A percentile compares a stretch with the other conserved stretches of the same genome.
Conservation (phyloP, 2,113 vertebrate genomes). For the Pristiophorus japonicus region DNA sequence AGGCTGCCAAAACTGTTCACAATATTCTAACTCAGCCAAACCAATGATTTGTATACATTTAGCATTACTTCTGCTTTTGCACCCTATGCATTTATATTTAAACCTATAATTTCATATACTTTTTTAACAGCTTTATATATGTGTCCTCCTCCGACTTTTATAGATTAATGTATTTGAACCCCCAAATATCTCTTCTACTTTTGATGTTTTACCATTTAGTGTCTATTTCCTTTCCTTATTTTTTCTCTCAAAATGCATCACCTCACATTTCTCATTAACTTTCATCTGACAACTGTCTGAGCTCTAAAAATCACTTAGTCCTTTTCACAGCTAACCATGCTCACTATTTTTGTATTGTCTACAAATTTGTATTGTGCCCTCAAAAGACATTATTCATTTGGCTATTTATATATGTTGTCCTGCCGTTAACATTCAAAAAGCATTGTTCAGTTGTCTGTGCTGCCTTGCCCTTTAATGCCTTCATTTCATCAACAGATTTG, state of each 20-base stretch:
- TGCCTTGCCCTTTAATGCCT: neutral
- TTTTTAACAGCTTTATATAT: neutral
- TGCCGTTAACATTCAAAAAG: neutral
- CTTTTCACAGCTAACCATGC: neutral
- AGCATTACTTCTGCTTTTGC: too few relatives aligned
- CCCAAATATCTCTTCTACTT: neutral
- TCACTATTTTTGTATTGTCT: neutral
- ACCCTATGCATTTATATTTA: too few relatives aligned
- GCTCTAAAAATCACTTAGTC: neutral
- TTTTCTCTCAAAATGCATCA: neutral
- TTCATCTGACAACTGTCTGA: neutral
- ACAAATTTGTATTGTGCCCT: neutral
- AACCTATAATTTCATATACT: too few relatives aligned
- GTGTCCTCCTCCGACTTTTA: neutral
- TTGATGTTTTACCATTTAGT: neutral
- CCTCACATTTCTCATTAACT: neutral
- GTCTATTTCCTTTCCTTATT: neutral
- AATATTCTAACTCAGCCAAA: neutral
- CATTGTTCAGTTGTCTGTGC: neutral
- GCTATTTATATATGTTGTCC: neutral
- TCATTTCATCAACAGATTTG: neutral
- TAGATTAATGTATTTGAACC: neutral
- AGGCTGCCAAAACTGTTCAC: neutral
- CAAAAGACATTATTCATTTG: neutral
- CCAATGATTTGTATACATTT: neutral